Conservation (phyloP, 2,888 invertebrate species). For the Amiota minor region DNA sequence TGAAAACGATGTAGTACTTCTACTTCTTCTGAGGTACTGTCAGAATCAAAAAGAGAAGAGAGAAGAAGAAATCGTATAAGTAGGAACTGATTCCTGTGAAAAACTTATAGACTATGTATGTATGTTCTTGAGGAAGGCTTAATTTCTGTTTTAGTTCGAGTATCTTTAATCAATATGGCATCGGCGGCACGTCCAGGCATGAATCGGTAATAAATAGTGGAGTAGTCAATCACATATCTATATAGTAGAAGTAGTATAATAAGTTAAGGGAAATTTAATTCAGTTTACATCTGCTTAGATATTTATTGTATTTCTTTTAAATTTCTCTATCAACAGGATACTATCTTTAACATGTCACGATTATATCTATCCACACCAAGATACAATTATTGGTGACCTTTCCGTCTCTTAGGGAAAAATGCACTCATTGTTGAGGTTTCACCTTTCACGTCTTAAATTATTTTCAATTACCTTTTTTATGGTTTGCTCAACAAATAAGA, state of each 20-base stretch:
- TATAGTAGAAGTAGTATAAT: background rate
- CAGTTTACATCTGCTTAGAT: constrained; percentile 20
- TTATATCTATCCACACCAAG: background rate
- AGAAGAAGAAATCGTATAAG: too few relatives aligned
- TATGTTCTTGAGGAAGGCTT: too few relatives aligned
- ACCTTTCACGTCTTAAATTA: constrained; percentile 49
- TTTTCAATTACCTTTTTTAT: constrained; percentile 60
- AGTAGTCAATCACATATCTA: background rate
- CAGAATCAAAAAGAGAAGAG: too few relatives aligned
- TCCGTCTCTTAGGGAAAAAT: background rate
- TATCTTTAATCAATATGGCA: constrained; percentile 2
- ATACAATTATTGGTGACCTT: background rate
- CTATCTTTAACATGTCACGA: constrained; percentile 12
- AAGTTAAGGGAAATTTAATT: constrained; percentile 12
- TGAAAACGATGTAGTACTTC: too few relatives aligned
- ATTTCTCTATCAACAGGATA: background rate
- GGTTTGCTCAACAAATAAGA: constrained; percentile 23
- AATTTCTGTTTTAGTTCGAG: background rate
- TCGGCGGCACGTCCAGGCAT: constrained; percentile 14
- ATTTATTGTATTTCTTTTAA: too few relatives aligned
- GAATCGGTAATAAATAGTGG: constrained; percentile 16
- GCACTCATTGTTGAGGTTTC: constrained; percentile 41
- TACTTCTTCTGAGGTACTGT: too few relatives aligned
- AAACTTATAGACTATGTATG: too few relatives aligned
- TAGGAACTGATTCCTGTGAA: too few relatives aligned